Evolutionary conservation across 2,797 vertebrate species (phyloP).

Genomic region (Neosilurus hyrtlii): DNA sequence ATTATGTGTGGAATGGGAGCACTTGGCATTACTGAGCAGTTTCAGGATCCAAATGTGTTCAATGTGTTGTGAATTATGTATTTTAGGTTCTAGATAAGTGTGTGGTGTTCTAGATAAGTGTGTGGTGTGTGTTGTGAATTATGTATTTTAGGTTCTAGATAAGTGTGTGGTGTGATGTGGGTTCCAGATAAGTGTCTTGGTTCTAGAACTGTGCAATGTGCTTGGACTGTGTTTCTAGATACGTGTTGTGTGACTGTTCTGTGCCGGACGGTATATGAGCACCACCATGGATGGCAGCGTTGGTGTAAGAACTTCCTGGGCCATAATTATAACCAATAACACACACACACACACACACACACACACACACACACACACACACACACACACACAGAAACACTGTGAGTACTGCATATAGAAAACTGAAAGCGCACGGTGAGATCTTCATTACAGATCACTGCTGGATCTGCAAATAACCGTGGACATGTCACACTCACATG

Average conservation of each 20-base stretch:
- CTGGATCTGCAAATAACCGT: conserved; percentile 20
- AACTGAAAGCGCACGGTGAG: conserved; percentile 13
- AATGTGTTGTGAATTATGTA: neutral
- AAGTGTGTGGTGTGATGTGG: neutral
- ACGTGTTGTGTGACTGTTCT: neutral
- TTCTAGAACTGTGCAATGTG: neutral
- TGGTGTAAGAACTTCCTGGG: neutral
- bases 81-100: neutral
- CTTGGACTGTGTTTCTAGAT: neutral
- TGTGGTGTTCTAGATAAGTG: no score
- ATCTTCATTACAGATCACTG: conserved; percentile 17
- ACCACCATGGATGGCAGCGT: neutral
- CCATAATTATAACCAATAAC: neutral
- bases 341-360: neutral
- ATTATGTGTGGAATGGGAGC: no score
- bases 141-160: neutral
- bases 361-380: conserved; percentile 13
- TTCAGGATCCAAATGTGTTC: neutral
- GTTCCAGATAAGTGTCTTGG: neutral
- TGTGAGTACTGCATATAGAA: neutral
- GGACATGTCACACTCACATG: conserved; percentile 2
- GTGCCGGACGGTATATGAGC: neutral
- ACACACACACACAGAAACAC: conserved; percentile 14
- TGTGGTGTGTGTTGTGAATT: neutral
- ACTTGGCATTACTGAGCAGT: no score